Evolutionary conservation across 2,888 invertebrate genomes (phyloP).

Genomic region (Caenorhabditis virilis): DNA sequence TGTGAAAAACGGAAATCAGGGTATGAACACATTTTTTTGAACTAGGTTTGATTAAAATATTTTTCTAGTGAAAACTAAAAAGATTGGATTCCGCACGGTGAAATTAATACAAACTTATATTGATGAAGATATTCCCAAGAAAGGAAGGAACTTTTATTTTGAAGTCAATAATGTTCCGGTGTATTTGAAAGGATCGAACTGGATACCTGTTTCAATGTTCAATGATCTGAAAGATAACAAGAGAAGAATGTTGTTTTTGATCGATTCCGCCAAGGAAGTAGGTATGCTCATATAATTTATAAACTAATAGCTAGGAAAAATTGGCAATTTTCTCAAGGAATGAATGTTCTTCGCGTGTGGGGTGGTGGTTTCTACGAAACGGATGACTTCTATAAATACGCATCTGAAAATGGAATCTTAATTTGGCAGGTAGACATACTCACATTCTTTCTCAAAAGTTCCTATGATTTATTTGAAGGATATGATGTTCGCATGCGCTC

Average conservation of each 20-base stretch:
- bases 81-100: conserved; percentile 84
- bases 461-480: conserved; percentile 72
- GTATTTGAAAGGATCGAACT: conserved; percentile 79
- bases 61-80: conserved; percentile 32
- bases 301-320: background rate
- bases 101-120: conserved; percentile 75
- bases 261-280: conserved; percentile 48
- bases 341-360: conserved; percentile 94
- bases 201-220: conserved; percentile 63
- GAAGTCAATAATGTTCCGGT: conserved; percentile 83
- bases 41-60: background rate
- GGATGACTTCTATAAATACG: conserved; percentile 80
- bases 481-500: conserved; percentile 91
- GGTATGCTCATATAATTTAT: conserved; percentile 10
- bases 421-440: conserved; percentile 80
- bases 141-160: conserved; percentile 81
- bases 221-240: conserved; percentile 33
- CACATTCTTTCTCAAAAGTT: background rate
- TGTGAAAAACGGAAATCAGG: conserved; percentile 18
- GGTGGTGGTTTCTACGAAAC: conserved; percentile 95
- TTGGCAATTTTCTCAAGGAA: conserved; percentile 68
- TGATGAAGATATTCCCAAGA: conserved; percentile 27
- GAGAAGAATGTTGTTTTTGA: conserved; percentile 36
- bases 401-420: conserved; percentile 78
- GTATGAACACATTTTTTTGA: conserved; percentile 3